Percentiles rank a stretch among this genome's conserved stretches.
Evolutionary conservation across 2,888 invertebrate species (phyloP).

Genomic region (Scaeva pyrastri): DNA sequence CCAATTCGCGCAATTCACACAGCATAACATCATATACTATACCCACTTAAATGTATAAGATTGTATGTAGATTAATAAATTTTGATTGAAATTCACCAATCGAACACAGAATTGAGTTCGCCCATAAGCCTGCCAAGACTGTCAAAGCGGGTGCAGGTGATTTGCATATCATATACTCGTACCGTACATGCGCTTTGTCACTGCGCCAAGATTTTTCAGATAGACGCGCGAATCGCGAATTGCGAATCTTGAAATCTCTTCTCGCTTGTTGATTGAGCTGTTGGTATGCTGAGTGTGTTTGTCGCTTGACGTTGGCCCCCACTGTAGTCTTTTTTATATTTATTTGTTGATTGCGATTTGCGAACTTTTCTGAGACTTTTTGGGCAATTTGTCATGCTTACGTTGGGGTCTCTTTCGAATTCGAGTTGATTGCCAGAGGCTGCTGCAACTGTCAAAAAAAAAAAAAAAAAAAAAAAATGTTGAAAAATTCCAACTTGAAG

Average conservation of each 20-base stretch:
- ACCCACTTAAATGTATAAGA: too few relatives aligned
- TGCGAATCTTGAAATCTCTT: conserved; percentile 65
- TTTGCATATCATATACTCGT: conserved; percentile 56
- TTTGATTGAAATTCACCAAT: conserved; percentile 72
- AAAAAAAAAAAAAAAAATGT: not conserved
- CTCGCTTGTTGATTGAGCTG: conserved; percentile 68
- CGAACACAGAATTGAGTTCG: conserved; percentile 55
- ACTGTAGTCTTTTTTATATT: not conserved
- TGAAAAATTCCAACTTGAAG: not conserved
- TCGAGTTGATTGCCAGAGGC: conserved; percentile 42
- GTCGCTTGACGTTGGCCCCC: conserved; percentile 23
- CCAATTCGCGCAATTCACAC: conserved; percentile 36
- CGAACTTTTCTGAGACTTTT: conserved; percentile 42
- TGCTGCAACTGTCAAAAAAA: conserved; percentile 27
- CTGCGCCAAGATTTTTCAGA: conserved; percentile 48
- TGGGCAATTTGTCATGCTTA: conserved; percentile 70
- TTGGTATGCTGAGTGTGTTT: conserved; percentile 60
- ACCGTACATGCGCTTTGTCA: conserved; percentile 60
- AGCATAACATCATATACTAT: not conserved
- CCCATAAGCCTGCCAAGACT: conserved; percentile 32
- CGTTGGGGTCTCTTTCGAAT: conserved; percentile 42
- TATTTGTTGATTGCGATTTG: conserved; percentile 29
- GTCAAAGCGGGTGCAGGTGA: conserved; percentile 59
- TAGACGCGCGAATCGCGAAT: too few relatives aligned
- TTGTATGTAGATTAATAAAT: conserved; percentile 34